Evolutionary conservation across 2,888 invertebrate genomes (phyloP).

Genomic region (Dynastes tityus): DNA sequence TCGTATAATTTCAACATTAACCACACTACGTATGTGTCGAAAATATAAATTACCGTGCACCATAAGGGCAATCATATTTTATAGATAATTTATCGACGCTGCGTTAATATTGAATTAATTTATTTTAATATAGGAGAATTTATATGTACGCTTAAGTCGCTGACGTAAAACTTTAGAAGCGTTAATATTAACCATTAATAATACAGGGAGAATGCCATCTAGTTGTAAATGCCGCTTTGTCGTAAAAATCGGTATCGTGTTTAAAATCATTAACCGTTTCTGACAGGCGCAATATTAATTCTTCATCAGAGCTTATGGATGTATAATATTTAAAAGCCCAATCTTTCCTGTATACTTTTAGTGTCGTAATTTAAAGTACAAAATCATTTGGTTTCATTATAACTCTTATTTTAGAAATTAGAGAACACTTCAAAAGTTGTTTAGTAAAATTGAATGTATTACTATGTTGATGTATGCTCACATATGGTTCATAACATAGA

Average conservation of each 20-base stretch:
- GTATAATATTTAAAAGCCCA: not conserved
- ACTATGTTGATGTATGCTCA: too few relatives aligned
- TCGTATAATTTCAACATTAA: slow-evolving; percentile 21
- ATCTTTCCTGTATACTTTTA: too few relatives aligned
- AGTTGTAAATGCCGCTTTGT: not conserved
- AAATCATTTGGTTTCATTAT: too few relatives aligned
- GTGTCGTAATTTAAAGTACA: too few relatives aligned
- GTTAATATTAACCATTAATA: slow-evolving; percentile 19
- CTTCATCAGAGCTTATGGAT: not conserved
- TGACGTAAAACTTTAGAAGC: slow-evolving; percentile 16
- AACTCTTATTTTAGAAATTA: too few relatives aligned
- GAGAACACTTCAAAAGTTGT: too few relatives aligned
- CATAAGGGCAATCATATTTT: slow-evolving; percentile 17
- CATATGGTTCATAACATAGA: too few relatives aligned
- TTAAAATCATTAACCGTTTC: slow-evolving; percentile 3
- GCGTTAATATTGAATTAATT: slow-evolving; percentile 7
- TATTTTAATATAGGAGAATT: slow-evolving; percentile 1
- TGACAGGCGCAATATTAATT: slow-evolving; percentile 1
- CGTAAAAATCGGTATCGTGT: not conserved
- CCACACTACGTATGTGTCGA: slow-evolving; percentile 4
- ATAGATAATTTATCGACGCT: not conserved
- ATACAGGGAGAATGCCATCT: not conserved
- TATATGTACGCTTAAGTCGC: not conserved
- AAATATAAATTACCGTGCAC: slow-evolving; percentile 11
- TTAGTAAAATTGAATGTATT: too few relatives aligned